Evolutionary conservation across 2,888 invertebrate species (phyloP).

Genomic region (Perizoma affinitatum): DNA sequence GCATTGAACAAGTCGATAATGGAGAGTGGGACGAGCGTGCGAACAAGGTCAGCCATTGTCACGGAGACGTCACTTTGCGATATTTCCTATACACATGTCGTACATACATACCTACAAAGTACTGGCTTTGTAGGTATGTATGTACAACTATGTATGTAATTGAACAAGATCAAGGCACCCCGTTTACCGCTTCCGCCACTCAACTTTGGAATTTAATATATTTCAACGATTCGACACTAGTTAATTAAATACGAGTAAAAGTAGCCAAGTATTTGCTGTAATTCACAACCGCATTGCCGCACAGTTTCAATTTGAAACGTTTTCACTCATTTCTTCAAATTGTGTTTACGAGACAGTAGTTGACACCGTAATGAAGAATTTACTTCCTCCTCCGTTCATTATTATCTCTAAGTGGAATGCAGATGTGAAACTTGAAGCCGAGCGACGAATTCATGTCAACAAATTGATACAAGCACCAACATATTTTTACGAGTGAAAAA

Average conservation of each 20-base stretch:
- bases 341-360: slow-evolving; percentile 29
- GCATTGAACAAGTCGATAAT: slow-evolving; percentile 68
- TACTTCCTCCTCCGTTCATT: slow-evolving; percentile 29
- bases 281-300: slow-evolving; percentile 36
- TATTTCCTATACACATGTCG: slow-evolving; percentile 56
- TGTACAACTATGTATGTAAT: slow-evolving; percentile 36
- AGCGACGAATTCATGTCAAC: slow-evolving; percentile 24
- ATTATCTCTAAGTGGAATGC: slow-evolving; percentile 30
- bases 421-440: slow-evolving; percentile 27
- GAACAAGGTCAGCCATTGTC: slow-evolving; percentile 79
- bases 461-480: slow-evolving; percentile 17
- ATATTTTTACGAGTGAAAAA: slow-evolving; percentile 16
- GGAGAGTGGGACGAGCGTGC: slow-evolving; percentile 75
- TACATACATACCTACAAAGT: slow-evolving; percentile 26
- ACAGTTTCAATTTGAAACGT: slow-evolving; percentile 32
- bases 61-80: slow-evolving; percentile 61
- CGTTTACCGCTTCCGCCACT: slow-evolving; percentile 72
- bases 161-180: slow-evolving; percentile 74
- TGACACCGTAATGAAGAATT: slow-evolving; percentile 32
- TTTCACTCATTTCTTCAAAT: slow-evolving; percentile 33
- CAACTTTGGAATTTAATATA: slow-evolving; percentile 60
- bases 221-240: slow-evolving; percentile 34
- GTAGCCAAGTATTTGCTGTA: slow-evolving; percentile 35
- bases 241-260: slow-evolving; percentile 38
- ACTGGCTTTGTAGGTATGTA: slow-evolving; percentile 16